Conservation (phyloP, 2,888 invertebrate species). For the Drosophila setosimentum region DNA sequence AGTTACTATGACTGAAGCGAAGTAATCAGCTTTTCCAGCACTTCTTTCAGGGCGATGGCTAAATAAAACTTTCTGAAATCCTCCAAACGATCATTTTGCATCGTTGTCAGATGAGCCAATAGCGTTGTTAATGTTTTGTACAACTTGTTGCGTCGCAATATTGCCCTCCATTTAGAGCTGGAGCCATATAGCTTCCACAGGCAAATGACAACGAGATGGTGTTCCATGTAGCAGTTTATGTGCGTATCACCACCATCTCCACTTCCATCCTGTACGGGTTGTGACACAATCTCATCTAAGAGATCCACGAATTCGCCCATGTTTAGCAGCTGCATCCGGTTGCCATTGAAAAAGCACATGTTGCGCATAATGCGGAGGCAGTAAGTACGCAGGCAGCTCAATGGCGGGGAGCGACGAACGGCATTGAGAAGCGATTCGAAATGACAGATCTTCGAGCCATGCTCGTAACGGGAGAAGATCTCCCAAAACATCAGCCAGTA, state of each 20-base stretch:
- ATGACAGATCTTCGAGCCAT: conserved; percentile 79
- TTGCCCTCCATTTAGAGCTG: conserved; percentile 80
- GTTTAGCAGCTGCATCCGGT: conserved; percentile 75
- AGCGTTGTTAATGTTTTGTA: conserved; percentile 67
- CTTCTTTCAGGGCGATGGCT: conserved; percentile 21
- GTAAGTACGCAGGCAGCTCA: conserved; percentile 58
- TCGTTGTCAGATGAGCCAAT: conserved; percentile 50
- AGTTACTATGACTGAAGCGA: conserved; percentile 25
- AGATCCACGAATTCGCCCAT: conserved; percentile 72
- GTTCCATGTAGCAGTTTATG: conserved; percentile 73
- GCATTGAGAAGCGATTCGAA: conserved; percentile 72
- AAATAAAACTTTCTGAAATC: conserved; percentile 33
- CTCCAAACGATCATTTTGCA: conserved; percentile 40
- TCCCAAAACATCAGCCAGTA: conserved; percentile 84
- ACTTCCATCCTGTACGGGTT: conserved; percentile 23
- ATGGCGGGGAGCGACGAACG: conserved; percentile 59
- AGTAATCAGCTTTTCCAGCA: conserved; percentile 27
- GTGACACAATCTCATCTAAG: conserved; percentile 64
- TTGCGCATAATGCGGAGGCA: conserved; percentile 83
- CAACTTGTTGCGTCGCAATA: conserved; percentile 79
- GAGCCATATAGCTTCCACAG: conserved; percentile 82
- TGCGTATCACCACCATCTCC: neutral
- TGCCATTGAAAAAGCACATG: conserved; percentile 82
- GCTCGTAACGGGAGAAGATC: conserved; percentile 81
- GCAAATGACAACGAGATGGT: conserved; percentile 71